phyloP scores from a whole-genome alignment of 2,888 invertebrate species.

The Endotricha flammealis region DNA sequence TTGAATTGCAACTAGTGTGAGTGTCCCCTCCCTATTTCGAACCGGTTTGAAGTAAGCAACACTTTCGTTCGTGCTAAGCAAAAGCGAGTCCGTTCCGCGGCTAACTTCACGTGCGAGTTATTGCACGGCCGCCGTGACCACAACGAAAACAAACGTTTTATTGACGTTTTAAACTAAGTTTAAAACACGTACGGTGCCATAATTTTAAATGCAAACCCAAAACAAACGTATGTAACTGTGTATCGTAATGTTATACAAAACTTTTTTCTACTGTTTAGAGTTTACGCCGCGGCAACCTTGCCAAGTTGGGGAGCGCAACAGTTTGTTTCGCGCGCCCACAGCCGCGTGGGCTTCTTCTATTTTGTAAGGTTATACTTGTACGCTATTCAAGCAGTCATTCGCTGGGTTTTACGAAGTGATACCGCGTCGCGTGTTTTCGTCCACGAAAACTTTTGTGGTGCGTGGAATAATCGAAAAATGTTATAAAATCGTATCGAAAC shows the following conservation, averaged over 20 bases:
- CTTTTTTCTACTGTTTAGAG: conserved; percentile 60
- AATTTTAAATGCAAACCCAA: conserved; percentile 46
- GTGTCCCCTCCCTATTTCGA: conserved; percentile 29
- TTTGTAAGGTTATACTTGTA: conserved; percentile 62
- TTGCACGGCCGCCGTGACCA: conserved; percentile 44
- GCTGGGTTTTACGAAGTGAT: conserved; percentile 37
- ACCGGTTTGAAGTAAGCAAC: conserved; percentile 38
- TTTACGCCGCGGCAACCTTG: conserved; percentile 44
- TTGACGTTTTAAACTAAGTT: conserved; percentile 48
- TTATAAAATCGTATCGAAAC: conserved; percentile 43
- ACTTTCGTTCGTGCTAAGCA: conserved; percentile 32
- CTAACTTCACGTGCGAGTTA: conserved; percentile 32
- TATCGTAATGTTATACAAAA: conserved; percentile 45
- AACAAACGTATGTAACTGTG: conserved; percentile 46
- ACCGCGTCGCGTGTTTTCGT: conserved; percentile 41
- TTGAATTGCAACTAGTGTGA: conserved; percentile 28
- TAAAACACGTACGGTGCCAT: conserved; percentile 52
- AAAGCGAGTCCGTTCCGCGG: conserved; percentile 15
- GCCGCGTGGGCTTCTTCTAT: conserved; percentile 48
- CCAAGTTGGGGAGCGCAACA: conserved; percentile 54
- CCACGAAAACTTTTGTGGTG: conserved; percentile 58
- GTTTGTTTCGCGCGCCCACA: conserved; percentile 36
- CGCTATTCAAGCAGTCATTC: conserved; percentile 51
- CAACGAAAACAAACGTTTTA: conserved; percentile 55
- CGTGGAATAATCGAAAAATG: conserved; percentile 48